These are phyloP conservation scores for Anoplolepis gracilipes DNA, from an alignment of 1,140 invertebrate species.

Conservation along the genomic window DNA sequence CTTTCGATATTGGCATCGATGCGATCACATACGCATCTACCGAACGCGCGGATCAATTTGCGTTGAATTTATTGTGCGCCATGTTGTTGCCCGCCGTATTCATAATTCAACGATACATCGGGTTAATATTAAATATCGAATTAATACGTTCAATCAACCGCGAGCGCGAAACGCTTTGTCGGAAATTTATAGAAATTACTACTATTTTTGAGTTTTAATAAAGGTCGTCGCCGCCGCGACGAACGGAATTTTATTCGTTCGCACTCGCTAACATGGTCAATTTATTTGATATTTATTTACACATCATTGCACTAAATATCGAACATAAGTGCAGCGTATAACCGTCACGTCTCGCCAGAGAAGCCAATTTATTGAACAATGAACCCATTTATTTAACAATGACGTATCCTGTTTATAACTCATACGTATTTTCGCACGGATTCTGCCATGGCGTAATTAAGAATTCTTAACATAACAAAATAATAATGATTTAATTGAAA, in stretches of 20 bases:
- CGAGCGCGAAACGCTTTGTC: conserved; percentile 48
- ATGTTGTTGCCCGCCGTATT: conserved; percentile 54
- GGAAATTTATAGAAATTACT: conserved; percentile 60
- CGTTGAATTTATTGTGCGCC: conserved; percentile 66
- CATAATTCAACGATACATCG: conserved; percentile 59
- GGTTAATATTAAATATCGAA: conserved; percentile 59
- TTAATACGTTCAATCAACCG: conserved; percentile 54
- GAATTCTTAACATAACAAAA: conserved; percentile 53
- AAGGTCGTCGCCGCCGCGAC: conserved; percentile 41
- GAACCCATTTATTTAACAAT: conserved; percentile 41
- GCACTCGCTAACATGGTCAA: conserved; percentile 25
- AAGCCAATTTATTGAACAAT: conserved; percentile 51
- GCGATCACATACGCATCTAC: conserved; percentile 47
- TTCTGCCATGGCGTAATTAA: conserved; percentile 15
- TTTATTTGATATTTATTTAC: conserved; percentile 61
- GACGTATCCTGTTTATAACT: conserved; percentile 41
- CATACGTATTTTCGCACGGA: conserved; percentile 3
- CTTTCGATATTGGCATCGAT: conserved; percentile 62
- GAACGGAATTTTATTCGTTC: conserved; percentile 55
- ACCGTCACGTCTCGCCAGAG: conserved; percentile 11
- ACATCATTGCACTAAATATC: conserved; percentile 54
- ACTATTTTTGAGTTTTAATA: conserved; percentile 58
- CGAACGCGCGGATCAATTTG: conserved; percentile 57
- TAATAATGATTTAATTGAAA: conserved; percentile 50
- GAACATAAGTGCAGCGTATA: conserved; percentile 36